Evolutionary conservation across 2,113 vertebrate species (phyloP).

Genomic region (Onychostruthus taczanowskii): DNA sequence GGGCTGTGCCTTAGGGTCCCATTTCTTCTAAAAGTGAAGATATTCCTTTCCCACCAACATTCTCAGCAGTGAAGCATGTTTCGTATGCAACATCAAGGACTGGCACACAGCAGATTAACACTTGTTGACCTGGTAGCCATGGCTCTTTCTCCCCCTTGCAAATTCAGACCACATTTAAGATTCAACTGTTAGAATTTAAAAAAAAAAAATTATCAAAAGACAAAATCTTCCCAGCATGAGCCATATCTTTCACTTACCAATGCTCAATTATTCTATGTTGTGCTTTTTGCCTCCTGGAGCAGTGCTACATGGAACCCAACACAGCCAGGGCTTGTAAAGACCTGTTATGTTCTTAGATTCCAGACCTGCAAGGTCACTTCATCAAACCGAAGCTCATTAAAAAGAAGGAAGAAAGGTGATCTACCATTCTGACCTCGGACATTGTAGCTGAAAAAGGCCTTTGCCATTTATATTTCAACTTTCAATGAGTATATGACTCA

Average conservation of each 20-base stretch:
- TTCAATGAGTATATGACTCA: conserved; percentile 79
- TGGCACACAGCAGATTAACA: neutral
- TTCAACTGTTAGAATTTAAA: neutral
- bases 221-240: conserved; percentile 2
- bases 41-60: neutral
- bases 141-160: neutral
- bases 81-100: neutral
- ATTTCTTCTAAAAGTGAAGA: neutral
- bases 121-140: neutral
- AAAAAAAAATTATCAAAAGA: neutral
- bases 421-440: conserved; percentile 74
- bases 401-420: conserved; percentile 73
- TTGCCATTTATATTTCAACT: conserved; percentile 81
- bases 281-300: neutral
- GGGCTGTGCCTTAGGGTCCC: neutral
- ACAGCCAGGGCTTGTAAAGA: conserved; percentile 27
- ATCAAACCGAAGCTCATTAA: conserved; percentile 81
- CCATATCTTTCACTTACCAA: neutral
- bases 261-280: neutral
- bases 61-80: neutral
- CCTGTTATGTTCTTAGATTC: conserved; percentile 39
- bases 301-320: neutral
- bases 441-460: conserved; percentile 75
- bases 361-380: conserved; percentile 70
- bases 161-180: conserved; percentile 30